Base-by-base conservation (phyloP, 2,888 invertebrate genomes). In the Ormia ochracea region DNA sequence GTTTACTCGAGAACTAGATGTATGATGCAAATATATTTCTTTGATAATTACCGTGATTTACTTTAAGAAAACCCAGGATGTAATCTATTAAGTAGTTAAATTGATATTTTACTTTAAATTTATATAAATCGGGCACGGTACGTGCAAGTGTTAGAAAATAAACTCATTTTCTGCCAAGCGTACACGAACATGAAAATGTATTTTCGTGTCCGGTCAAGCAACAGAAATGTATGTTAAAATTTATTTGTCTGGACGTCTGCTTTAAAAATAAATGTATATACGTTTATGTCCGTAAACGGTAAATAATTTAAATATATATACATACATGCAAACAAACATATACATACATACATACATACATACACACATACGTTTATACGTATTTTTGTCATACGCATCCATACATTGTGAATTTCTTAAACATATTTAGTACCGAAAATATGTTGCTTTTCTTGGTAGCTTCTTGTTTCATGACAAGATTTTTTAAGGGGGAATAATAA, bases 11-110 rank as follows among this genome's bases (percentile, higher is more conserved):
- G 38, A 17, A 45, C 38, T 33, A 61, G 72, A 75, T 59, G 72
- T 66, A 26, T n/a, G 43, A 26, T 54, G 48, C 26, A 36, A 58
- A 28, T 52, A 63, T 50, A n/a, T 69, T 70, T 36, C 17, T n/a
- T 41, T 33, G 12, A 23, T 72, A 76, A 80, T 80, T 68, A 63
- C 66, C 36, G 33, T 66, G 75, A 79, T 79, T 79, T 70, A 78
- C 68, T 78, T 61, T 19, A 33, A 73, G n/a, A 74, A 54, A 54
- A 58, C 14, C 31, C 41, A 43, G 69, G 58, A 74, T 45, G 17
- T 12, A 7, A 21, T n/a, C 68, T 50, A 33, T 36, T 56, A 66
- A 68, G 63, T 48, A 52, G 31, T 68, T 28, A 14, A 38, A 5
- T 38, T 38, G 31, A 56, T 31, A 58, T 52, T 23, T 7, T 31